Base-by-base conservation (phyloP, 2,113 vertebrate genomes). In the Acinonyx jubatus region DNA sequence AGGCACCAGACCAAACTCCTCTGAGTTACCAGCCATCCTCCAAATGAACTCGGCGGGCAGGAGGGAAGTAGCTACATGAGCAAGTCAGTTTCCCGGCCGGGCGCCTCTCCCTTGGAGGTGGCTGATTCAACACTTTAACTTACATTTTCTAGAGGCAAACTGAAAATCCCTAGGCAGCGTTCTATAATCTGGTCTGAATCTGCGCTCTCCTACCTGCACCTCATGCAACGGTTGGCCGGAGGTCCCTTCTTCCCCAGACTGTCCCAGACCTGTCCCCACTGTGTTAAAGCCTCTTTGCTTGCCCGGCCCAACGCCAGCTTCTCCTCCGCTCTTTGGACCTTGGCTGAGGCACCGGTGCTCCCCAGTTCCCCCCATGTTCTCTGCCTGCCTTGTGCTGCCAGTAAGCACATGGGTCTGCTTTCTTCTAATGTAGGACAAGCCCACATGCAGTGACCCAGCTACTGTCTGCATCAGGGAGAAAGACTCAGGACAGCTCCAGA, bases 211-310 rank as follows among this genome's bases (percentile, higher is more conserved):
- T 11, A 27, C 7, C 63, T 29, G 25, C n/a, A 71, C 36, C 36
- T 21, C 29, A 13, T 0, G 31, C 36, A 27, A 15, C 0, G 0
- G 3, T 23, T 38, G n/a, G 76, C 50, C 0, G 5, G 38, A 68
- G 52, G 36, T 3, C 23, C 41, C 57, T 15, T 18, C 50, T 7
- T 18, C 1, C 29, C 9, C 14, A 48, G 45, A 50, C 16, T 3
- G 31, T 69, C 65, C 63, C 19, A 0, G 5, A 16, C 25, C n/a
- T 41, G n/a, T 38, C 36, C 38, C 19, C 92, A 52, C 16, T 6
- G 4, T 41, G 23, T 9, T 1, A 31, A 57, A 25, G 29, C n/a
- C 83, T 50, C 88, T 25, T 13, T 13, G 16, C 27, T 13, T 10
- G 0, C 5, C 23, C 2, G 1, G 65, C 23, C 66, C n/a, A 7